Evolutionary conservation across 2,797 vertebrate genomes (phyloP), one percentile per base, ranked within the genome.

Genomic region (Pelochelys cantorii): DNA sequence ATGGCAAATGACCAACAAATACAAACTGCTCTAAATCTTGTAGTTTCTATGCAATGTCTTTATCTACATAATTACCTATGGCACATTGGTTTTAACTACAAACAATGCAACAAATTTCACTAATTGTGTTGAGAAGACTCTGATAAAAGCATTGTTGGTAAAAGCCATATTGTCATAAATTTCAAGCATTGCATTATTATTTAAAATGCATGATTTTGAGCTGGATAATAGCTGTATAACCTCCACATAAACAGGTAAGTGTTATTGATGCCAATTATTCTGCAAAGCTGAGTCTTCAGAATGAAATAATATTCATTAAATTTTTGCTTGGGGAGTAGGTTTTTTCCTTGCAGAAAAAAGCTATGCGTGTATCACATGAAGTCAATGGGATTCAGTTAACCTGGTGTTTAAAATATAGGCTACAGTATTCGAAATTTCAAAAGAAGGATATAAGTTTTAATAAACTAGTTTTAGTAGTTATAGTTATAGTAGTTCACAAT

Each of bases 201-300:
- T 97, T 96, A 94, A 0, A 96, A 97, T 93, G 65, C 94, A 94
- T 96, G 86, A 85, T 95, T 96, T 96, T 92, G 89, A 94, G 87
- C 77, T 97, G 86, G 88, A 79, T 96, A 96, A 95, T 79, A 94
- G 55, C 90, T 93, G 62, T 75, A 78, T 95, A 94, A 92, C 65
- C 79, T 93, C 84, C 88, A 57, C 93, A 83, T 79, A 85, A 77
- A 71, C 97, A 98, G 98, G 98, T 98, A 98, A 98, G 98, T 98
- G 89, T 89, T 93, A 91, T 91, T 92, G 94, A 95, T 97, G 74
- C 42, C 77, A 95, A 59, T 97, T 97, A 83, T 93, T 97, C 81
- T 94, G 79, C 84, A 95, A 95, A 94, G 95, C 84, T 90, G 83
- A 92, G 65, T 94, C 86, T 92, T 97, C 79, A 31, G 27, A 25